These are phyloP conservation scores for Aphaenogaster floridana DNA, from an alignment of 1,140 invertebrate species.

Conservation along the genomic window DNA sequence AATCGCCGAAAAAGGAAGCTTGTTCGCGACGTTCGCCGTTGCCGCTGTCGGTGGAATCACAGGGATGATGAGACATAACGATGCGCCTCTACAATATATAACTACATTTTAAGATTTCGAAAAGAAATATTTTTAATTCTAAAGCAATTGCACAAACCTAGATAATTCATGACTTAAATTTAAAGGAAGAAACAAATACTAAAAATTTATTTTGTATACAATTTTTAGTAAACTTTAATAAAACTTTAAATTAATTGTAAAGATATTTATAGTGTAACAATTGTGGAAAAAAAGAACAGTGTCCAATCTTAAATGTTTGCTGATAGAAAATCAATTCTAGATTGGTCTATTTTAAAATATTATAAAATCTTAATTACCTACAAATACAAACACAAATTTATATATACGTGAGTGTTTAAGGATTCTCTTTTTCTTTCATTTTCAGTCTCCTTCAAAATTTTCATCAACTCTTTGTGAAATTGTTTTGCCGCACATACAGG, in stretches of 20 bases:
- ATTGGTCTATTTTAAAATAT: neutral
- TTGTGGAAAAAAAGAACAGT: neutral
- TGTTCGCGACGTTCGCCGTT: conserved; percentile 2
- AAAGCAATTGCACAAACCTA: neutral
- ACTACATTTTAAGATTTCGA: neutral
- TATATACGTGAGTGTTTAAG: neutral
- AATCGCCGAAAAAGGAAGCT: conserved; percentile 33
- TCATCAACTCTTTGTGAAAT: neutral
- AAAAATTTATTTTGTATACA: neutral
- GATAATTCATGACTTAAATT: neutral
- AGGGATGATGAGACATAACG: neutral
- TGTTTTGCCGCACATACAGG: neutral
- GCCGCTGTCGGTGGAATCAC: neutral
- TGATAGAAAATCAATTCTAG: neutral
- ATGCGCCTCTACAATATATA: neutral
- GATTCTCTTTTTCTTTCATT: neutral
- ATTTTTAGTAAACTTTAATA: neutral
- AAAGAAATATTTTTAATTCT: neutral
- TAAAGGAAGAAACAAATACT: neutral
- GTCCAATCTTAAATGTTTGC: neutral
- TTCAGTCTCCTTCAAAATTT: neutral
- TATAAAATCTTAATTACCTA: neutral
- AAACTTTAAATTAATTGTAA: neutral
- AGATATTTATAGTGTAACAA: conserved; percentile 5
- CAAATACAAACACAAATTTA: neutral